Base-by-base conservation (phyloP, 35 echinoderm and acorn worm species). In the Lytechinus pictus region DNA sequence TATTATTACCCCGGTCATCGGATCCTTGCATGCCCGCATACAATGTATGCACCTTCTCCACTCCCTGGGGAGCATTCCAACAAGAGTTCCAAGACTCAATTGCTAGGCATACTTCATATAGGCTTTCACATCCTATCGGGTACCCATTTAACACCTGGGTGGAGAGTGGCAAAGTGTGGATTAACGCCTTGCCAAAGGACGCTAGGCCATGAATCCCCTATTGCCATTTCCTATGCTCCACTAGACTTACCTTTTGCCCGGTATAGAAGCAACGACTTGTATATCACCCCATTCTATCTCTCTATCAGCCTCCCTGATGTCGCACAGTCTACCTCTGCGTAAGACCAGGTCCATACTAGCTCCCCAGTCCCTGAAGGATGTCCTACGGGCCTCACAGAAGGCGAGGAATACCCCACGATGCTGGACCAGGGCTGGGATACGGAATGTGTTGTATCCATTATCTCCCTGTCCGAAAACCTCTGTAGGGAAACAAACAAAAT, bases 251-350 rank as follows among this genome's bases (percentile, higher is more conserved):
- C 97, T 96, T 54, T 95, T 89, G 29, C 95, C 95, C 4, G 96
- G 90, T 28, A 97, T 54, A 28, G 94, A 95, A 0, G 97, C 97
- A 51, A 97, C 61, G 3, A 97, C 94, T 71, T 95, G 90, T 88
- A 97, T 97, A 57, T 97, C 97, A 3, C 96, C 97, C 97, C 97
- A 97, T 57, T 94, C 79, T 52, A 97, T 94, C 24, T 95, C 95
- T 19, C 57, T 72, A 13, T 86, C 92, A 5, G 54, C 92, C 54
- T 94, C 90, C 9, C 33, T 91, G 95, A 89, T 61, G 9, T 52
- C 51, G 13, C 54, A 71, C 44, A 97, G 88, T 27, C 86, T 94
- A 8, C 97, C 97, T 90, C 96, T 87, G 33, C 97, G 55, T 33
- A 97, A 92, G 55, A 97, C 95, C 86, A 97, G 91, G 86, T 97